Conservation (phyloP, 2,797 vertebrate species). For the Myotis findleyi region DNA sequence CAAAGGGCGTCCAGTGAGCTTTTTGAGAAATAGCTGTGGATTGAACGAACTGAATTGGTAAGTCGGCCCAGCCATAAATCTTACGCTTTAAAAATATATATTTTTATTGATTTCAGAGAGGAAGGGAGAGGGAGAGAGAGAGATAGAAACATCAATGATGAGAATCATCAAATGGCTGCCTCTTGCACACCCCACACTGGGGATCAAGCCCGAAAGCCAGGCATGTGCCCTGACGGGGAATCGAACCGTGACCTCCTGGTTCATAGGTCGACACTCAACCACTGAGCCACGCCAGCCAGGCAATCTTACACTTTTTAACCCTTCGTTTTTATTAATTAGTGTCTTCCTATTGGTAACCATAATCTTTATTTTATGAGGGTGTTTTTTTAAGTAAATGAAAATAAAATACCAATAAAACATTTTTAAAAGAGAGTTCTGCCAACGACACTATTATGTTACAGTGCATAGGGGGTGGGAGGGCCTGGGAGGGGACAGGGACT, state of each 20-base stretch:
- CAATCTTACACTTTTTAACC: neutral
- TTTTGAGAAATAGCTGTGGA: neutral
- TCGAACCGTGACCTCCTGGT: too few species aligned
- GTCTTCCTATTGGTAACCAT: neutral
- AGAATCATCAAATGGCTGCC: too few species aligned
- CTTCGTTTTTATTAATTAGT: neutral
- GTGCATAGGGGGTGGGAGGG: neutral
- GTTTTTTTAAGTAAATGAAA: constrained; percentile 22
- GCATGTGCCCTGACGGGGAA: too few species aligned
- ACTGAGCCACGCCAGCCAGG: too few species aligned
- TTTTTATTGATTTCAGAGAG: too few species aligned
- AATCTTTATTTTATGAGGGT: neutral
- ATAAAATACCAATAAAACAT: neutral
- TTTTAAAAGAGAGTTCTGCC: neutral
- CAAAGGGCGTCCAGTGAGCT: neutral
- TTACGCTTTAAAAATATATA: neutral
- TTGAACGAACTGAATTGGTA: neutral
- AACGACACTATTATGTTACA: neutral
- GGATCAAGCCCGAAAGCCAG: too few species aligned
- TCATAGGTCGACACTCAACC: too few species aligned
- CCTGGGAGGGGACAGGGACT: neutral
- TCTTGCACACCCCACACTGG: too few species aligned
- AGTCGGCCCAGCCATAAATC: neutral
- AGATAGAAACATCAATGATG: too few species aligned
- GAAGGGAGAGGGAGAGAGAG: too few species aligned